Evolutionary conservation across 2,797 vertebrate genomes (phyloP).

Genomic region (Brotula barbata): DNA sequence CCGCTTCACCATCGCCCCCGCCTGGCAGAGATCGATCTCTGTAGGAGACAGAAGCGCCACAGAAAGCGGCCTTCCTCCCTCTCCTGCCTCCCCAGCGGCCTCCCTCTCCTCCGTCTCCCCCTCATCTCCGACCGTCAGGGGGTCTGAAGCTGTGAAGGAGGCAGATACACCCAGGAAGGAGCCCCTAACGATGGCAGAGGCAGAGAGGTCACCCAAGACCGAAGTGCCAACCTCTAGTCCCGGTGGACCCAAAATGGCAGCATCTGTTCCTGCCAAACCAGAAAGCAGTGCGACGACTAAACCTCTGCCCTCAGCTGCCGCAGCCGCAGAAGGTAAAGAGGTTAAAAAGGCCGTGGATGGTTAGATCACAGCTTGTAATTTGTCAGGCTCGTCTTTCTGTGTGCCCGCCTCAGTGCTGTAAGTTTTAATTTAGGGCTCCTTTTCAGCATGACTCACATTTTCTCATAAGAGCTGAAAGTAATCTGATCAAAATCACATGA

Average conservation of each 20-base stretch:
- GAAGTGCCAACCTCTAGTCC: slow-evolving; percentile 42
- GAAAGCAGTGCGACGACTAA: slow-evolving; percentile 3
- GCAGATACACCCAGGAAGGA: slow-evolving; percentile 25
- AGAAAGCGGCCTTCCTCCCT: slow-evolving; percentile 54
- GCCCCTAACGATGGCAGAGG: slow-evolving; percentile 34
- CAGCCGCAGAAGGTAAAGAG: slow-evolving; percentile 43
- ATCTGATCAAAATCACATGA: neutral
- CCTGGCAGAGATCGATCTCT: slow-evolving; percentile 80
- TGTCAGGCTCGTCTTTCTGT: neutral
- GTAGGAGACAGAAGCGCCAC: slow-evolving; percentile 49
- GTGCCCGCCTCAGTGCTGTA: neutral
- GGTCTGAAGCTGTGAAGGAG: slow-evolving; percentile 58
- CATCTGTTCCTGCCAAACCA: slow-evolving; percentile 8
- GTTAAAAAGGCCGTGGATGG: rapidly evolving
- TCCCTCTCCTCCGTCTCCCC: slow-evolving; percentile 19
- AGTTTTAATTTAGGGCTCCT: neutral
- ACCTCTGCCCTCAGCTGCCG: slow-evolving; percentile 22
- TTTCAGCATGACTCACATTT: neutral
- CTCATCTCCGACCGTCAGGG: slow-evolving; percentile 5
- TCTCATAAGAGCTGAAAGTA: neutral
- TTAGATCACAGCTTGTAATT: neutral
- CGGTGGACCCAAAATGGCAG: slow-evolving; percentile 29
- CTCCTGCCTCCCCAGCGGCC: slow-evolving; percentile 32
- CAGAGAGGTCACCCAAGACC: slow-evolving; percentile 17
- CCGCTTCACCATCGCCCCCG: slow-evolving; percentile 76